Percentiles rank a stretch among this genome's conserved stretches.
phyloP scores from a whole-genome alignment of 2,888 invertebrate genomes.

The Stenotaenia linearis region DNA sequence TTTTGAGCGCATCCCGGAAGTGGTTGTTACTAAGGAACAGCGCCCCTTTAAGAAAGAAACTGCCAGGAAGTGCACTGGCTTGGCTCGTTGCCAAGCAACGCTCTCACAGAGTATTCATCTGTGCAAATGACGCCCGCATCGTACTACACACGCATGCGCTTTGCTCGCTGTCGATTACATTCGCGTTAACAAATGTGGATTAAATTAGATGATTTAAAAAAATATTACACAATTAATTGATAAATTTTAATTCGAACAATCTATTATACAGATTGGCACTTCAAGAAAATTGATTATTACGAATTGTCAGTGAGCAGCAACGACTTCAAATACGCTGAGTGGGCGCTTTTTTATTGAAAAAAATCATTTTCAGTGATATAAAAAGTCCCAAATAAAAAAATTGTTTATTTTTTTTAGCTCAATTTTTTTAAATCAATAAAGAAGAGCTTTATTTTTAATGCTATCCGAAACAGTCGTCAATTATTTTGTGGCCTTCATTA shows the following conservation, averaged over 20 bases:
- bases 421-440: background rate
- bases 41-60: constrained; percentile 16
- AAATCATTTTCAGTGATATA: background rate
- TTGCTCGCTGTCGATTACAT: background rate
- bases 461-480: background rate
- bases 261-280: background rate
- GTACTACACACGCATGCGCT: background rate
- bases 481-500: background rate
- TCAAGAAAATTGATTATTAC: background rate
- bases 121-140: constrained; percentile 19
- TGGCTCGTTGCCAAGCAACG: constrained; percentile 17
- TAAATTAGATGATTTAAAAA: background rate
- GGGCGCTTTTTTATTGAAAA: background rate
- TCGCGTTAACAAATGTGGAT: constrained; percentile 2
- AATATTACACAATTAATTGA: background rate
- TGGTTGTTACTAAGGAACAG: constrained; percentile 13
- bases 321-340: background rate
- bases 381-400: background rate
- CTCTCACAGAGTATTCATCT: constrained; percentile 7
- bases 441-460: background rate
- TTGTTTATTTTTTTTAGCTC: background rate
- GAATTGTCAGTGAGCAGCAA: background rate
- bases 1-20: constrained; percentile 22
- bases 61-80: constrained; percentile 26
- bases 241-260: background rate